Conservation (phyloP, 1,140 invertebrate species). For the Drosophila arizonae region DNA sequence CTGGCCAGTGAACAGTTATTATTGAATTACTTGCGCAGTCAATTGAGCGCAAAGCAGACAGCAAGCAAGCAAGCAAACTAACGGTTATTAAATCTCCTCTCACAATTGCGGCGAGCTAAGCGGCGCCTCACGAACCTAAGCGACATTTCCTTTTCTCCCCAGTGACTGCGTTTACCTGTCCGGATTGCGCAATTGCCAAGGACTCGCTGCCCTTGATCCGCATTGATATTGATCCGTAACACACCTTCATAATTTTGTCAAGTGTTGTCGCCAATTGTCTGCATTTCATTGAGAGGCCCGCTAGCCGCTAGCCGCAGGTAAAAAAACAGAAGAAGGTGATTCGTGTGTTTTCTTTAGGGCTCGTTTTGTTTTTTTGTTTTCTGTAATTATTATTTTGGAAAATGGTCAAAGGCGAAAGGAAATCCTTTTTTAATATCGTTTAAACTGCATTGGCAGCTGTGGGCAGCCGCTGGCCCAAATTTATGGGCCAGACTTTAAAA, state of each 20-base stretch:
- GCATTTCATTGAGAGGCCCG: slow-evolving; percentile 42
- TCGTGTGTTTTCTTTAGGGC: slow-evolving; percentile 14
- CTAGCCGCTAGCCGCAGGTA: slow-evolving; percentile 64
- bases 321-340: slow-evolving; percentile 21
- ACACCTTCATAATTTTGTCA: slow-evolving; percentile 60
- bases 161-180: slow-evolving; percentile 20
- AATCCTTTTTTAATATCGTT: slow-evolving; percentile 77
- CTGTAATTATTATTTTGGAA: slow-evolving; percentile 59
- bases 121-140: slow-evolving; percentile 64
- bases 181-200: slow-evolving; percentile 32
- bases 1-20: slow-evolving; percentile 39
- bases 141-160: neutral
- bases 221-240: slow-evolving; percentile 18
- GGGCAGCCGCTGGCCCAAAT: slow-evolving; percentile 44
- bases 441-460: slow-evolving; percentile 32
- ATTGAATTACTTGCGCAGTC: slow-evolving; percentile 44
- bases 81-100: slow-evolving; percentile 41
- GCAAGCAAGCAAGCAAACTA: slow-evolving; percentile 26
- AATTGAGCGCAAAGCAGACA: neutral
- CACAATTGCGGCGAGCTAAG: slow-evolving; percentile 17
- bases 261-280: slow-evolving; percentile 68
- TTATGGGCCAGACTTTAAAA: slow-evolving; percentile 61
- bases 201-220: slow-evolving; percentile 1
- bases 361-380: slow-evolving; percentile 52
- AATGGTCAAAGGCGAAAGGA: slow-evolving; percentile 60